Conservation (phyloP, 1,140 invertebrate genomes). For the Phymastichus coffea region DNA sequence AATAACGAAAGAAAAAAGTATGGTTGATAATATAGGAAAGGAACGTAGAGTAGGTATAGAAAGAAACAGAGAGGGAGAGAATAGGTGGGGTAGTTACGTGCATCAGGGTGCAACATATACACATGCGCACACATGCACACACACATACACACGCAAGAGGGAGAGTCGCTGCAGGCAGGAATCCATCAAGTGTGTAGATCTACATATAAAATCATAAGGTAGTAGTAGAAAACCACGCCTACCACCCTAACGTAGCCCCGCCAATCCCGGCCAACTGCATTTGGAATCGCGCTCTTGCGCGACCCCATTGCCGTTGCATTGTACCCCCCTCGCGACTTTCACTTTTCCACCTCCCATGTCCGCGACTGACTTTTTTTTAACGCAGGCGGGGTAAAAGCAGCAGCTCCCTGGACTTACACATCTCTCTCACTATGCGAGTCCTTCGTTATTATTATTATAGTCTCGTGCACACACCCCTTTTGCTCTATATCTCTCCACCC, state of each 20-base stretch:
- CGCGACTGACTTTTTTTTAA: slow-evolving; percentile 15
- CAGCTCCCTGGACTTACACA: slow-evolving; percentile 23
- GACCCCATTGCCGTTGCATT: slow-evolving; percentile 50
- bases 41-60: no score
- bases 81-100: no score
- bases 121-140: no score
- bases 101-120: no score
- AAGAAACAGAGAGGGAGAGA: no score
- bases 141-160: no score
- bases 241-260: slow-evolving; percentile 45
- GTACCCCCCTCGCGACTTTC: slow-evolving; percentile 36
- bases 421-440: slow-evolving; percentile 19
- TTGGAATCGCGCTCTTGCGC: slow-evolving; percentile 42
- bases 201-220: neutral
- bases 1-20: no score
- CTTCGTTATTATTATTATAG: no score
- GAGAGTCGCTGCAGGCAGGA: no score
- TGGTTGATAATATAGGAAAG: no score
- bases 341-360: no score
- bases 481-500: neutral
- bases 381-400: slow-evolving; percentile 47
- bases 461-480: neutral
- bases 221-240: slow-evolving; percentile 45
- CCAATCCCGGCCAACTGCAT: slow-evolving; percentile 52
- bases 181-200: no score